Evolutionary conservation across 2,888 invertebrate genomes (phyloP).

Genomic region (Gisinianus flammeolus): DNA sequence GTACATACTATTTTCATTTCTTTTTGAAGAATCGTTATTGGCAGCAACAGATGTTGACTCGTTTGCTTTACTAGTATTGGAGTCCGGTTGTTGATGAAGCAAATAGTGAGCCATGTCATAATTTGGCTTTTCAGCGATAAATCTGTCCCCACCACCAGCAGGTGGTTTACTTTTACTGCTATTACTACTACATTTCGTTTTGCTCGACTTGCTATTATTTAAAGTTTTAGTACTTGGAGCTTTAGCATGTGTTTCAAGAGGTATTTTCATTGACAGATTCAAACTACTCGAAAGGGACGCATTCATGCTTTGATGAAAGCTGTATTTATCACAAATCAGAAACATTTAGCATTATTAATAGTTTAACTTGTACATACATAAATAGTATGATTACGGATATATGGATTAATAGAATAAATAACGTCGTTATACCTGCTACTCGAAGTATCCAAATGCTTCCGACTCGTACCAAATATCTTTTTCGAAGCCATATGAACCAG

Average conservation of each 20-base stretch:
- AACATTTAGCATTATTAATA: neutral
- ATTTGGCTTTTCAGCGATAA: slow-evolving; percentile 57
- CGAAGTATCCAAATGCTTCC: slow-evolving; percentile 39
- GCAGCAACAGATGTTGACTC: slow-evolving; percentile 1
- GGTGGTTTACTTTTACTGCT: slow-evolving; percentile 23
- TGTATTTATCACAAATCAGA: slow-evolving; percentile 18
- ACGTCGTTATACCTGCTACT: slow-evolving; percentile 34
- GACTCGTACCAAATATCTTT: slow-evolving; percentile 8
- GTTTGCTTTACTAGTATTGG: slow-evolving; percentile 10
- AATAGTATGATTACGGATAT: neutral
- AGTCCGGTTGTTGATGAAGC: slow-evolving; percentile 38
- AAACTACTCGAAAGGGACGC: slow-evolving; percentile 48
- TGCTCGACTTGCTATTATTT: slow-evolving; percentile 46
- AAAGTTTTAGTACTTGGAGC: slow-evolving; percentile 27
- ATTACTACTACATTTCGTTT: neutral
- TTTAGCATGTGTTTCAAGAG: slow-evolving; percentile 37
- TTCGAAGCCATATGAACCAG: slow-evolving; percentile 30
- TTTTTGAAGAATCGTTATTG: slow-evolving; percentile 32
- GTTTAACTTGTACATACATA: neutral
- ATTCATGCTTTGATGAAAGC: slow-evolving; percentile 55
- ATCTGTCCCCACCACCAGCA: slow-evolving; percentile 51
- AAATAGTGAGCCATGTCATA: slow-evolving; percentile 58
- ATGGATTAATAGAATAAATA: no score
- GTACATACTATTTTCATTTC: slow-evolving; percentile 44
- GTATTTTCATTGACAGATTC: slow-evolving; percentile 44